A percentile compares a stretch with the other conserved stretches of the same genome.
phyloP scores from a whole-genome alignment of 1,140 invertebrate species.

The Zaprionus taronus region DNA sequence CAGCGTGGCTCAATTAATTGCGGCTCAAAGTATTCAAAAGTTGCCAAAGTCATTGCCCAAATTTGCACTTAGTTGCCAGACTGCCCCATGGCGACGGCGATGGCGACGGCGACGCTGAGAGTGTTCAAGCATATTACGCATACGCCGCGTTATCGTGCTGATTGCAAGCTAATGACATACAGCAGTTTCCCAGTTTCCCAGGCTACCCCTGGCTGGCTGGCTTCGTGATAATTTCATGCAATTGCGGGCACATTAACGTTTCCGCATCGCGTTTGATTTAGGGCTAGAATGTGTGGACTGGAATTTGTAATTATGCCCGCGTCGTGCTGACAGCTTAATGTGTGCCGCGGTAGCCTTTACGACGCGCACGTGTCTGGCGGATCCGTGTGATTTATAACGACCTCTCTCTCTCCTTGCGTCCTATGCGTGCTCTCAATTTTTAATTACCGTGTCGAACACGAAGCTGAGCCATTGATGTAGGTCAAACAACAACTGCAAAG shows the following conservation, averaged over 20 bases:
- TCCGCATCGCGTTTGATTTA: slow-evolving; percentile 77
- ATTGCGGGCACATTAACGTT: slow-evolving; percentile 74
- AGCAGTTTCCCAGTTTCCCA: slow-evolving; percentile 14
- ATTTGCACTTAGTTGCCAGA: slow-evolving; percentile 55
- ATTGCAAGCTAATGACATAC: slow-evolving; percentile 27
- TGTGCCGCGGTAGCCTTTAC: slow-evolving; percentile 56
- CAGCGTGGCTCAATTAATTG: slow-evolving; percentile 65
- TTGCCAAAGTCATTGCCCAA: slow-evolving; percentile 62
- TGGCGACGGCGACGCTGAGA: slow-evolving; percentile 19
- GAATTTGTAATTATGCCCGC: slow-evolving; percentile 69
- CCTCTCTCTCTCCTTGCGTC: slow-evolving; percentile 8
- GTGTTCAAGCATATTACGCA: slow-evolving; percentile 47
- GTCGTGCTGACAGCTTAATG: slow-evolving; percentile 68
- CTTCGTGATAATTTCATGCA: slow-evolving; percentile 75
- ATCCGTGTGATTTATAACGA: slow-evolving; percentile 70
- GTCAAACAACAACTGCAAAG: slow-evolving; percentile 39
- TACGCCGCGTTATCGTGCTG: slow-evolving; percentile 41
- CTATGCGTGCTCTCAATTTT: slow-evolving; percentile 74
- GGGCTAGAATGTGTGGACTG: slow-evolving; percentile 64
- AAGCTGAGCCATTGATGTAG: slow-evolving; percentile 74
- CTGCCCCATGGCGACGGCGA: slow-evolving; percentile 26
- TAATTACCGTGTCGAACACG: slow-evolving; percentile 67
- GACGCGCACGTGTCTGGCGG: slow-evolving; percentile 59
- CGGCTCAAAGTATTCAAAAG: slow-evolving; percentile 42
- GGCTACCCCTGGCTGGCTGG: not conserved